Base-by-base conservation (phyloP, 1,140 invertebrate genomes). In the Littorina saxatilis region DNA sequence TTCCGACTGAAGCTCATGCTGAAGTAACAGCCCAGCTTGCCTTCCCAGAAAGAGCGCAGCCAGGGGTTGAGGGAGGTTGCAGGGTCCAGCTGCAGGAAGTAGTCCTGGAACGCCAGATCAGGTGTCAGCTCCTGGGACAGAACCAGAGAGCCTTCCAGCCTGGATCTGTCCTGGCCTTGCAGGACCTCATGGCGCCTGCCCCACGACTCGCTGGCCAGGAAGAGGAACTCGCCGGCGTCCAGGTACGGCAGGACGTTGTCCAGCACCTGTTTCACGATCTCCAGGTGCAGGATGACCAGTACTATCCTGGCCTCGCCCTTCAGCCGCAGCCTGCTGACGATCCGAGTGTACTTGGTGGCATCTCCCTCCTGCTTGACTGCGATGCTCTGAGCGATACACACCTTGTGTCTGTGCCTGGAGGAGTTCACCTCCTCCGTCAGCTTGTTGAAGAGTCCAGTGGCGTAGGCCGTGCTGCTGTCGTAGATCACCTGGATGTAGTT, bases 381-480 rank as follows among this genome's bases (percentile, higher is more conserved):
- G 52, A 85, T 72, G 32, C 40, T 79, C 66, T 88, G 86, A 35
- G 84, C 75, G 13, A 88, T 72, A 63, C 88, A 88, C 15, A 88
- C 76, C 23, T 79, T 58, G 27, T 77, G 82, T 37, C 50, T 37
- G 7, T 50, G 63, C 0, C 74, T 32, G 2, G 17, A 3, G 20
- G 20, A 17, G 11, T 40, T 17, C 39, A 20, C 82, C 0, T 43
- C 27, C 29, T 82, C 74, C n/a, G n/a, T n/a, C 20, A 72, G 74
- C 7, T 85, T 76, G 7, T 47, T 66, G 20, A 79, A 58, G 5
- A 61, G 50, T 4, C 83, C 84, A 5, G n/a, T 39, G 39, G 76
- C 81, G 27, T 84, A 84, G 55, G 83, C 84, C 5, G 80, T 40
- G 15, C 47, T 79, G 13, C 29, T 23, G 32, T 81, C 79, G 63